These are phyloP conservation scores for Promerops cafer DNA, from an alignment of 2,113 vertebrate species.

Conservation along the genomic window DNA sequence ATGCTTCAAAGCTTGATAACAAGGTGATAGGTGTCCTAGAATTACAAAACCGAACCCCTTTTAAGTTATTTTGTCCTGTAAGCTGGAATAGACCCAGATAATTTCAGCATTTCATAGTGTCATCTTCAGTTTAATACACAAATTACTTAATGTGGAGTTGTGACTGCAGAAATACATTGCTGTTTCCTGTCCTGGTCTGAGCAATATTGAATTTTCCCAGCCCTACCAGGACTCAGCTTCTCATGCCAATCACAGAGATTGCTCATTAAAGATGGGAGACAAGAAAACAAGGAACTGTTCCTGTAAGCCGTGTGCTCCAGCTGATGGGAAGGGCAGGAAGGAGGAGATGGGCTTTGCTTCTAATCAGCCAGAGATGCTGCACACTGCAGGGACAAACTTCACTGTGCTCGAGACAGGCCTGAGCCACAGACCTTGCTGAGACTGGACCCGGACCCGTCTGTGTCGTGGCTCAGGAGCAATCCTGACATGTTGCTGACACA, in stretches of 20 bases:
- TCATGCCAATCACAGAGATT: slow-evolving; percentile 18
- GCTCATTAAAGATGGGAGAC: slow-evolving; percentile 21
- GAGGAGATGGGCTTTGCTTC: slow-evolving; percentile 37
- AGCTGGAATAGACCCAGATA: background rate
- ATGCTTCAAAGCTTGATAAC: background rate
- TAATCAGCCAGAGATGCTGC: slow-evolving; percentile 9
- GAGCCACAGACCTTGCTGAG: background rate
- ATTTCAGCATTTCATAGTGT: background rate
- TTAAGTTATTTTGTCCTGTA: background rate
- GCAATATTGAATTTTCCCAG: slow-evolving; percentile 60
- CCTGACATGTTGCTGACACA: background rate
- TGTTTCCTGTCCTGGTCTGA: slow-evolving; percentile 60
- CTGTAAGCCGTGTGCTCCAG: background rate
- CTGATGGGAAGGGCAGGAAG: slow-evolving; percentile 21
- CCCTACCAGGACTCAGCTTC: background rate
- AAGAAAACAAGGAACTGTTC: slow-evolving; percentile 11
- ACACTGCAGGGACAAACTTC: background rate
- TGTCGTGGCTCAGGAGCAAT: background rate
- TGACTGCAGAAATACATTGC: slow-evolving; percentile 18
- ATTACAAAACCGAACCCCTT: background rate
- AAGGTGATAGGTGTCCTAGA: background rate
- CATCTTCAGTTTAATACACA: slow-evolving; percentile 31
- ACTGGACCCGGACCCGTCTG: background rate
- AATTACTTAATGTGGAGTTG: slow-evolving; percentile 50
- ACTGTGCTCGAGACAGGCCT: background rate